Base-by-base conservation (phyloP, 2,888 invertebrate genomes). In the Caenorhabditis imperialis region DNA sequence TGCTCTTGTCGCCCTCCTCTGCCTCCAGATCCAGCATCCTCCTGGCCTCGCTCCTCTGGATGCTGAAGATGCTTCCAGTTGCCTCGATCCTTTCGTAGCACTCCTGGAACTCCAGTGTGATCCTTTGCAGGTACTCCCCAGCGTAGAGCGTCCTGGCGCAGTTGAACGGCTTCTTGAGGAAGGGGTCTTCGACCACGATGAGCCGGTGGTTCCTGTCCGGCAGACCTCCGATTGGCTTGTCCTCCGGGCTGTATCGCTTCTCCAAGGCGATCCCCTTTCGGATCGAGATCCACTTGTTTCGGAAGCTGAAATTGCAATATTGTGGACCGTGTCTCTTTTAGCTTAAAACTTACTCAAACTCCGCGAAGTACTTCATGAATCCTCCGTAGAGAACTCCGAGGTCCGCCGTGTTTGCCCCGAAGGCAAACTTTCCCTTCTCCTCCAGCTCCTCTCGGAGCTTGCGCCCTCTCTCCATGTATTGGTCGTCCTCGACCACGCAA, bases 171-270 rank as follows among this genome's bases (percentile, higher is more conserved):
- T 8, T 1, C 27, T 3, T 18, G 5, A 60, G 18, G 40, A 48
- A 60, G 14, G 60, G 60, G 22, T 60, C 60, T 18, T 48, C 48
- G 22, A 50, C 12, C 7, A 48, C 48, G 6, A 60, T 48, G 22
- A 22, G 12, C 5, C 12, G 3, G 4, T 12, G 4, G 10, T 3
- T 10, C 1, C n/a, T n/a, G n/a, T 10, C 2, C 20, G 60, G 48
- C 35, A 60, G 35, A 27, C 60, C 60, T 6, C 40, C 38, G 3
- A 27, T 1, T 8, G 48, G 18, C 14, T 38, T 6, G 7, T 12
- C 14, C 7, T 45, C 10, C 8, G 25, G 38, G 20, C 40, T 40
- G n/a, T n/a, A 35, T 18, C 22, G 27, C 22, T 57, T 57, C 8
- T 45, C 35, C 23, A 57, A 10, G 10, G n/a, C 35, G 12, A 7